Evolutionary conservation across 2,113 vertebrate genomes (phyloP).

Genomic region (Platycercus adscitus): DNA sequence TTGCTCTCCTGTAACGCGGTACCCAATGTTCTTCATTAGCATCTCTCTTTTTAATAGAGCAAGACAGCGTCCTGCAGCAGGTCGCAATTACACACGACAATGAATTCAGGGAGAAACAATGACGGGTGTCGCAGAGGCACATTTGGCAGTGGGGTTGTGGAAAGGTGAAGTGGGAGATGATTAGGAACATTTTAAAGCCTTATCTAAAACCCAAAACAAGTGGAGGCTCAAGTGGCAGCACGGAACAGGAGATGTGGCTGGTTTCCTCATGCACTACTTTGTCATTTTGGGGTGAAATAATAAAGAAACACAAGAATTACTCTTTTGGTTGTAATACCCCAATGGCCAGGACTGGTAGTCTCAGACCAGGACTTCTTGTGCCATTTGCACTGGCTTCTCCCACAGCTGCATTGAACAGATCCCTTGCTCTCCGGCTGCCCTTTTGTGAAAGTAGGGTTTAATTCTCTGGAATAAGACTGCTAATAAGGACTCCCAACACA

Average conservation of each 20-base stretch:
- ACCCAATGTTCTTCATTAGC: constrained; percentile 71
- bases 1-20: not conserved
- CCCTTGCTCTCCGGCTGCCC: not conserved
- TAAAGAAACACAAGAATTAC: not conserved
- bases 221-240: not conserved
- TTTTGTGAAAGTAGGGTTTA: constrained; percentile 55
- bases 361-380: constrained; percentile 5
- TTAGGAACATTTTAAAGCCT: not conserved
- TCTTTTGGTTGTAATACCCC: not conserved
- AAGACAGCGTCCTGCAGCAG: not conserved
- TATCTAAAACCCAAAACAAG: not conserved
- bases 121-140: not conserved
- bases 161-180: not conserved
- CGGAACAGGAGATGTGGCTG: not conserved
- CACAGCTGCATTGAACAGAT: not conserved
- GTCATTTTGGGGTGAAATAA: not conserved
- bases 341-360: not conserved
- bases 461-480: constrained; percentile 47
- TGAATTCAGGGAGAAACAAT: constrained; percentile 28
- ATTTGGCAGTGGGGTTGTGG: not conserved
- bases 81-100: constrained; percentile 31
- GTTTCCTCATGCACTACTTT: not conserved
- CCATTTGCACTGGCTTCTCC: not conserved
- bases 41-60: not conserved
- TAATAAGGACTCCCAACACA: not conserved